Evolutionary conservation across 2,113 vertebrate genomes (phyloP).

Genomic region (Ivindomyrus marchei): DNA sequence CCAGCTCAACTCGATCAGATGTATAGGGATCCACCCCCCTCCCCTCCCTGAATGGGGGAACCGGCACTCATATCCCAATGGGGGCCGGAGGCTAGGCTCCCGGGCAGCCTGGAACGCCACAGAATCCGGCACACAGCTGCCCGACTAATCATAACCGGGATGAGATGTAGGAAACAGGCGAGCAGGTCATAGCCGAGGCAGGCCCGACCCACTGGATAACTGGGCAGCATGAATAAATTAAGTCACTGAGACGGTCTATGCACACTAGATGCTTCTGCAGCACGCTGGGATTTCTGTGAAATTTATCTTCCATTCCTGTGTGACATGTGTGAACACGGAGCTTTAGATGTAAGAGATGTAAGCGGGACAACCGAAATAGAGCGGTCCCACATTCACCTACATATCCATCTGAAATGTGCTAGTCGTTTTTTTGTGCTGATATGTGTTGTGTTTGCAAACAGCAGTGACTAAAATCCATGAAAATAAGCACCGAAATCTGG

Average conservation of each 20-base stretch:
- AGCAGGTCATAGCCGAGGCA: conserved; percentile 28
- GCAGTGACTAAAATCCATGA: not conserved
- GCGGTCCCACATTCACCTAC: not conserved
- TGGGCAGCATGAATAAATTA: conserved; percentile 20
- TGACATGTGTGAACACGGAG: not conserved
- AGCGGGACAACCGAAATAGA: not conserved
- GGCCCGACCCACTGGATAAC: conserved; percentile 30
- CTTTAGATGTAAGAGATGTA: not conserved
- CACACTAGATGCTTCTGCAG: not conserved
- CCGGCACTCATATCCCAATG: conserved; percentile 34
- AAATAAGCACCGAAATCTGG: not conserved
- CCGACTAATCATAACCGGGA: conserved; percentile 39
- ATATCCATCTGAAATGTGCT: conserved; percentile 1
- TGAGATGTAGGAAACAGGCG: conserved; percentile 49
- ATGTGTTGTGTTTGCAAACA: not conserved
- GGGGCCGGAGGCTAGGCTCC: not conserved
- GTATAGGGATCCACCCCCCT: conserved; percentile 50
- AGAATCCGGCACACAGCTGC: conserved; percentile 42
- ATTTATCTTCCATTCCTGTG: not conserved
- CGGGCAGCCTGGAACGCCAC: not conserved
- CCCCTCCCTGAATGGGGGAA: not conserved
- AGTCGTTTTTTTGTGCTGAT: not conserved
- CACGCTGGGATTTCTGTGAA: not conserved
- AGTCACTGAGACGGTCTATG: not conserved
- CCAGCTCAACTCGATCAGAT: conserved; percentile 38